Evolutionary conservation across 2,797 vertebrate species (phyloP).

Genomic region (Octomys mimax): DNA sequence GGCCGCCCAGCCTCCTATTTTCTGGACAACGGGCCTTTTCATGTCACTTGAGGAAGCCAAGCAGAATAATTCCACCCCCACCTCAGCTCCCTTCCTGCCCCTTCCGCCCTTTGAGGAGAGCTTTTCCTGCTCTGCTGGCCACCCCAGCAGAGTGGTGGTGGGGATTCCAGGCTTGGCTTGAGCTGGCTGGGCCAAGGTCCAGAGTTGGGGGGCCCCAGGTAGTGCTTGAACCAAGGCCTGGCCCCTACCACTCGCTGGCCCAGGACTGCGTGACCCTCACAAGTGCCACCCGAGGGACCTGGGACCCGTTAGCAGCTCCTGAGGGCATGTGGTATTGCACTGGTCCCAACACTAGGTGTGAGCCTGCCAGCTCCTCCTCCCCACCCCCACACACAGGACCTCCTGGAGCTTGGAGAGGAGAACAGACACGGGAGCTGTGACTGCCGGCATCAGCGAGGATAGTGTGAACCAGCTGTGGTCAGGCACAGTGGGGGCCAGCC

Average conservation of each 20-base stretch:
- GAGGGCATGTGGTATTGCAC: neutral
- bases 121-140: constrained; percentile 54
- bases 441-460: neutral
- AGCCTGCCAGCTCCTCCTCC: no score
- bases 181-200: neutral
- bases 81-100: constrained; percentile 20
- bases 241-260: neutral
- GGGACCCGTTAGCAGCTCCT: neutral
- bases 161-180: neutral
- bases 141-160: neutral
- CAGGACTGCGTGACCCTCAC: neutral
- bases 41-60: neutral
- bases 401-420: neutral
- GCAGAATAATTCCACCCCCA: neutral
- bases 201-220: neutral
- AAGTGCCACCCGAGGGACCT: neutral
- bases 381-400: neutral
- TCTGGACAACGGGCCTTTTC: constrained; percentile 66
- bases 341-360: neutral
- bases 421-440: neutral
- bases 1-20: neutral
- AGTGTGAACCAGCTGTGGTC: neutral
- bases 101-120: neutral
- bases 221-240: neutral
- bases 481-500: neutral